These are phyloP conservation scores for Lanius ludovicianus DNA, from an alignment of 2,113 vertebrate genomes.

Conservation along the genomic window DNA sequence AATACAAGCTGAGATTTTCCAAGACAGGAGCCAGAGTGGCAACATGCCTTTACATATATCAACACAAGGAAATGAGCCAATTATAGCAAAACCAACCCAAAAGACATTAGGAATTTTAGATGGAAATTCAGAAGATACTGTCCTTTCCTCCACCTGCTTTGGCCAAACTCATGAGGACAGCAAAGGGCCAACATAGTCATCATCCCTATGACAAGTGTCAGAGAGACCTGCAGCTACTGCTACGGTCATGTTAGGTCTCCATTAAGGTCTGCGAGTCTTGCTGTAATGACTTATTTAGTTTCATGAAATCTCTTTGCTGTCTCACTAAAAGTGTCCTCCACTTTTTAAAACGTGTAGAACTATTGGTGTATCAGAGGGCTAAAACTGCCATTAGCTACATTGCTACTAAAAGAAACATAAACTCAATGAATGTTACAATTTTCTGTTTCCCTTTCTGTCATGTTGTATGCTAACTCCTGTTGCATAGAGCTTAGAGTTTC, in stretches of 20 bases:
- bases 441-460: not conserved
- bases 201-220: not conserved
- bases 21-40: constrained; percentile 36
- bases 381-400: not conserved
- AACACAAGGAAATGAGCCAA: not conserved
- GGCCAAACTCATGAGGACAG: not conserved
- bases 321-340: not conserved
- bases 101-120: constrained; percentile 1
- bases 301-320: not conserved
- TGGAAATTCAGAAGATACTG: not conserved
- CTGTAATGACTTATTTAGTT: not conserved
- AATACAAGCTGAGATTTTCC: constrained; percentile 44
- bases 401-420: not conserved
- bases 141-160: not conserved
- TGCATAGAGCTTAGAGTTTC: not conserved
- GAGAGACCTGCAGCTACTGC: not conserved
- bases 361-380: fast-evolving
- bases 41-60: constrained; percentile 20
- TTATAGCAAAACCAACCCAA: constrained; percentile 6
- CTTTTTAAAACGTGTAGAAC: not conserved
- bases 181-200: not conserved
- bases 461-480: not conserved
- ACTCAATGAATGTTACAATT: not conserved
- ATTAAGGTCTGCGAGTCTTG: not conserved
- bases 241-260: not conserved